A percentile compares a stretch with the other conserved stretches of the same genome.
phyloP scores from a whole-genome alignment of 2,113 vertebrate genomes.

The Hydrolagus affinis region DNA sequence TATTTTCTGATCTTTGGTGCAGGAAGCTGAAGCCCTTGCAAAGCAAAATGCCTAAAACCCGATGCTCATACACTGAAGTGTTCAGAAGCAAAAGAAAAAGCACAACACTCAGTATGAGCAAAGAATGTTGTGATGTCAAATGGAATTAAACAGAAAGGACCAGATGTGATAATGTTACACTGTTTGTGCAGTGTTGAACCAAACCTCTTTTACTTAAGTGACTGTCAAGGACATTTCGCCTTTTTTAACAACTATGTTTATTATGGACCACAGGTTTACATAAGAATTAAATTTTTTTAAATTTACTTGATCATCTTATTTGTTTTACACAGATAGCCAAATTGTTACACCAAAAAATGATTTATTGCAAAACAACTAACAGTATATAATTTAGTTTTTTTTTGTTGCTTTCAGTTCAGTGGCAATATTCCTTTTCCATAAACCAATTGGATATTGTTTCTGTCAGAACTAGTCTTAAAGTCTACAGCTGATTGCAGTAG shows the following conservation, averaged over 20 bases:
- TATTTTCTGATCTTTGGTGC: neutral
- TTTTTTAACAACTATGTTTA: neutral
- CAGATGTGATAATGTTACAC: neutral
- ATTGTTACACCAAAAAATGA: neutral
- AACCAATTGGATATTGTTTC: too few species aligned
- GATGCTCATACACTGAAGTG: neutral
- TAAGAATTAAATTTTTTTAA: neutral
- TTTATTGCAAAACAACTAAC: neutral
- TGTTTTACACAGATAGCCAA: neutral
- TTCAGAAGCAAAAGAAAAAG: neutral
- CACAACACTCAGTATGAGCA: neutral
- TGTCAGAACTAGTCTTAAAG: too few species aligned
- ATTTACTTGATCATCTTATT: constrained; percentile 2
- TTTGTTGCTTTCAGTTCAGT: neutral
- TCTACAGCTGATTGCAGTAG: too few species aligned
- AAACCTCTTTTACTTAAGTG: neutral
- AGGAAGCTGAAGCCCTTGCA: constrained; percentile 28
- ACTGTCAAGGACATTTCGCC: neutral
- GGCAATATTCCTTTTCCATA: too few species aligned
- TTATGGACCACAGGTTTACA: neutral
- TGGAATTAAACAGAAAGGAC: neutral
- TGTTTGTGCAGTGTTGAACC: neutral
- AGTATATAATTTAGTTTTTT: neutral
- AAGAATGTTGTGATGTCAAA: neutral
- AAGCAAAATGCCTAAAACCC: neutral